Evolutionary conservation across 1,140 invertebrate genomes (phyloP).

Genomic region (Drosophila virilis): DNA sequence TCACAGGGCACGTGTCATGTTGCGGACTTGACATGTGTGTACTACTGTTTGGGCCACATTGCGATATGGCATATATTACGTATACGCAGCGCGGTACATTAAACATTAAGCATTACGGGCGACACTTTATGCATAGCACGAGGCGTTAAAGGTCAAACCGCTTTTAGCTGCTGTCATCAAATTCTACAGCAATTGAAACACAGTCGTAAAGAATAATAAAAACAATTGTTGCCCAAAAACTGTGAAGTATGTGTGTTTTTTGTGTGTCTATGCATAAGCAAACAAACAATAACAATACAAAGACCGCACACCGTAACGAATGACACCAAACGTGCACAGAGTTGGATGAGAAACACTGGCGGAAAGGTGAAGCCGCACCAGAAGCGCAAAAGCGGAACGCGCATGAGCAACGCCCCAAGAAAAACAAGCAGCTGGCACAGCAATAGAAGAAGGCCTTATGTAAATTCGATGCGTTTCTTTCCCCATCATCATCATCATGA

Average conservation of each 20-base stretch:
- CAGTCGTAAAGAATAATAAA: constrained; percentile 59
- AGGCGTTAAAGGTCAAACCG: constrained; percentile 72
- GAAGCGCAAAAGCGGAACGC: constrained; percentile 25
- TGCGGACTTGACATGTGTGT: neutral
- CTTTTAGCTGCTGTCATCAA: constrained; percentile 31
- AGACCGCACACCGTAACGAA: constrained; percentile 70
- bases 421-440: neutral
- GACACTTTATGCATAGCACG: constrained; percentile 54
- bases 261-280: constrained; percentile 16
- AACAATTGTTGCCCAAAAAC: constrained; percentile 58
- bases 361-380: constrained; percentile 5
- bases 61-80: constrained; percentile 39
- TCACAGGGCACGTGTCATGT: constrained; percentile 3
- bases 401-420: constrained; percentile 17
- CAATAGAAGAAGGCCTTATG: constrained; percentile 24
- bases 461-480: constrained; percentile 21
- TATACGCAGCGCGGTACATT: constrained; percentile 50
- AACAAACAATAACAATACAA: constrained; percentile 22
- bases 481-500: constrained; percentile 5
- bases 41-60: neutral
- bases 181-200: constrained; percentile 59
- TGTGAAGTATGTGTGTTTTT: constrained; percentile 15
- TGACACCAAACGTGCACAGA: constrained; percentile 59
- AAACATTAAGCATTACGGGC: constrained; percentile 25
- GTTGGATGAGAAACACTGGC: neutral